Conservation (phyloP, 2,888 invertebrate genomes). For the Koerneria pararmatus region DNA sequence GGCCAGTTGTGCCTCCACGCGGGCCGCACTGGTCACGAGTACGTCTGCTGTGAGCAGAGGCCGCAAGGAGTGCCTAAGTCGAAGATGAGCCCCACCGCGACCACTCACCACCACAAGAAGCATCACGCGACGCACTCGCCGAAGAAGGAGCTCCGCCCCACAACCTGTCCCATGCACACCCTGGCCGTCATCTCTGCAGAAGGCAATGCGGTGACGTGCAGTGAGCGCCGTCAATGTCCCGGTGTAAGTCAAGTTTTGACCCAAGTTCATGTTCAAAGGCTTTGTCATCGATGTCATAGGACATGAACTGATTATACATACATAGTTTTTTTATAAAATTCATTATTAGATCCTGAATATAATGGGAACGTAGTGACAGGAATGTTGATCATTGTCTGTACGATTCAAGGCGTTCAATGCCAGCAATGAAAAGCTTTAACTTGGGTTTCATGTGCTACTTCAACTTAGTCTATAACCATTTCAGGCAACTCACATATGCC, state of each 20-base stretch:
- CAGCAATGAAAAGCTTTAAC: too few relatives aligned
- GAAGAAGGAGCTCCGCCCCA: slow-evolving; percentile 25
- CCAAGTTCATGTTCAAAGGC: too few relatives aligned
- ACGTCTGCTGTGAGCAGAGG: slow-evolving; percentile 50
- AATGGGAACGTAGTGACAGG: too few relatives aligned
- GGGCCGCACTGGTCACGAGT: slow-evolving; percentile 20
- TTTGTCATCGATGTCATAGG: too few relatives aligned
- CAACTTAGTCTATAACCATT: not conserved
- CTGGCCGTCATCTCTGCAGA: slow-evolving; percentile 34
- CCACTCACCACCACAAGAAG: too few relatives aligned
- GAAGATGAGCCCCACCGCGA: too few relatives aligned
- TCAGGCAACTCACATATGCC: slow-evolving; percentile 32
- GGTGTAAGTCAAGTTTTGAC: slow-evolving; percentile 35
- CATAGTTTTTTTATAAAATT: not conserved
- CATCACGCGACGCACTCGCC: slow-evolving; percentile 28
- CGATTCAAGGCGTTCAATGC: too few relatives aligned
- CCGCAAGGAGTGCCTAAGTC: too few relatives aligned
- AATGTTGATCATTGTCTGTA: too few relatives aligned
- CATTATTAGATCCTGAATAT: slow-evolving; percentile 27
- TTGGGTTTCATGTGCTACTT: too few relatives aligned
- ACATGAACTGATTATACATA: too few relatives aligned
- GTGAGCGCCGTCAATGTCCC: slow-evolving; percentile 31
- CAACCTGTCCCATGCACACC: slow-evolving; percentile 33
- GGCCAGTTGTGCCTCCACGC: slow-evolving; percentile 22
- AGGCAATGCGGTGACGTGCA: slow-evolving; percentile 31